Evolutionary conservation across 2,888 invertebrate species (phyloP).

Genomic region (Hydropsyche betteni): DNA sequence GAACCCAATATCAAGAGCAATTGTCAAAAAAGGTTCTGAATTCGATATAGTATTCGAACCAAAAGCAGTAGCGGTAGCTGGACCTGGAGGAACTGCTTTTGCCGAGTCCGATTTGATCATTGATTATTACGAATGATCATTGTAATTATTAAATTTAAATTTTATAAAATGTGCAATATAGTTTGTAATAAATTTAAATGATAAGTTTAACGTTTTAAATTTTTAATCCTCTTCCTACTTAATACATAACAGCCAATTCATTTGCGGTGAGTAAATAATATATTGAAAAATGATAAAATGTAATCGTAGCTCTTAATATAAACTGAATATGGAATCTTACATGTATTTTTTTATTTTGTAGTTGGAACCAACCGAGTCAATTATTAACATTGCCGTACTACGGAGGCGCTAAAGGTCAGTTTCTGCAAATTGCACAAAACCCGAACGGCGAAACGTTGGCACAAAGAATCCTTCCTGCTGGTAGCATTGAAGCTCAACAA

Average conservation of each 20-base stretch:
- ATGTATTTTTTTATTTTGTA: not conserved
- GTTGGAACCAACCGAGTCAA: slow-evolving; percentile 38
- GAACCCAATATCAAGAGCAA: slow-evolving; percentile 73
- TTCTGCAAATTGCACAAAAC: slow-evolving; percentile 68
- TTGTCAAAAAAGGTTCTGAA: slow-evolving; percentile 68
- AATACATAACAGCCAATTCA: too few relatives aligned
- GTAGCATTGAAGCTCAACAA: slow-evolving; percentile 49
- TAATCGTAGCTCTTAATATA: too few relatives aligned
- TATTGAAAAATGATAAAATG: too few relatives aligned
- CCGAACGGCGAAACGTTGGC: slow-evolving; percentile 64
- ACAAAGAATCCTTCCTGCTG: slow-evolving; percentile 63
- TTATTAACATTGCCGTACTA: slow-evolving; percentile 71
- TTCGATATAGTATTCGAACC: slow-evolving; percentile 74
- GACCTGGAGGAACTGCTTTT: slow-evolving; percentile 79
- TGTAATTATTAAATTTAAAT: not conserved
- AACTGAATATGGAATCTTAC: too few relatives aligned
- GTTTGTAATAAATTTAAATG: not conserved
- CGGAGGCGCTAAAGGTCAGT: slow-evolving; percentile 77
- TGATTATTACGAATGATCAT: slow-evolving; percentile 57
- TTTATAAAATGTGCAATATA: slow-evolving; percentile 16
- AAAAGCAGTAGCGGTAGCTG: slow-evolving; percentile 75
- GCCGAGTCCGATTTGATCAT: slow-evolving; percentile 77
- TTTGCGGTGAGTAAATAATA: too few relatives aligned
- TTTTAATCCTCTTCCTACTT: too few relatives aligned
- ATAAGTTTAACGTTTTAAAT: too few relatives aligned